Evolutionary conservation across 2,113 vertebrate genomes (phyloP).

Genomic region (Galeopterus variegatus): DNA sequence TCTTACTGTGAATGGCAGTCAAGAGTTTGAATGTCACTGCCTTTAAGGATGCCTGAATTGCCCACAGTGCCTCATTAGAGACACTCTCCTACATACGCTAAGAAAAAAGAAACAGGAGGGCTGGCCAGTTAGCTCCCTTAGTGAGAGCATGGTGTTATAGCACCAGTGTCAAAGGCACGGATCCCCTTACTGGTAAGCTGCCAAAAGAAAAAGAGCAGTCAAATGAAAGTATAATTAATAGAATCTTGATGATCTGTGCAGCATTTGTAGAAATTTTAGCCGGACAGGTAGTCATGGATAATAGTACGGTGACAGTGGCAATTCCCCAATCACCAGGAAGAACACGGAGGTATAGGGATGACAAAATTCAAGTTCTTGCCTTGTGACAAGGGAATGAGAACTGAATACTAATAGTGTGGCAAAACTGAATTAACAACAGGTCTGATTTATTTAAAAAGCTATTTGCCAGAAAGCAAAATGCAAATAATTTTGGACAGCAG

Average conservation of each 20-base stretch:
- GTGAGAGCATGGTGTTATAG: too few species aligned
- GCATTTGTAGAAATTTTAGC: not conserved
- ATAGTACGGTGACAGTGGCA: not conserved
- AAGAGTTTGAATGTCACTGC: not conserved
- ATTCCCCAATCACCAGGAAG: not conserved
- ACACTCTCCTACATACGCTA: not conserved
- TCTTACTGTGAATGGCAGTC: not conserved
- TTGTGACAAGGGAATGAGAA: not conserved
- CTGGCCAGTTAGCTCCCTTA: too few species aligned
- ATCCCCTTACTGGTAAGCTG: too few species aligned
- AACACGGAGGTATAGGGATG: not conserved
- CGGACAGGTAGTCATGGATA: not conserved
- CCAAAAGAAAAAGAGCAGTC: not conserved
- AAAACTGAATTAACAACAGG: not conserved
- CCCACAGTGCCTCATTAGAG: not conserved
- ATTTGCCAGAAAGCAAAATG: not conserved
- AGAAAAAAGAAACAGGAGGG: not conserved
- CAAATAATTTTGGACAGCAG: not conserved
- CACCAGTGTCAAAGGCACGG: too few species aligned
- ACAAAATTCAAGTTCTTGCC: not conserved
- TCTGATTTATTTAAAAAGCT: not conserved
- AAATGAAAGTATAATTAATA: not conserved
- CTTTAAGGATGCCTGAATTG: not conserved
- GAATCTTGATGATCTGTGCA: not conserved
- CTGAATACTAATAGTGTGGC: not conserved